Evolutionary conservation across 2,113 vertebrate genomes (phyloP).

Genomic region (Malurus melanocephalus): DNA sequence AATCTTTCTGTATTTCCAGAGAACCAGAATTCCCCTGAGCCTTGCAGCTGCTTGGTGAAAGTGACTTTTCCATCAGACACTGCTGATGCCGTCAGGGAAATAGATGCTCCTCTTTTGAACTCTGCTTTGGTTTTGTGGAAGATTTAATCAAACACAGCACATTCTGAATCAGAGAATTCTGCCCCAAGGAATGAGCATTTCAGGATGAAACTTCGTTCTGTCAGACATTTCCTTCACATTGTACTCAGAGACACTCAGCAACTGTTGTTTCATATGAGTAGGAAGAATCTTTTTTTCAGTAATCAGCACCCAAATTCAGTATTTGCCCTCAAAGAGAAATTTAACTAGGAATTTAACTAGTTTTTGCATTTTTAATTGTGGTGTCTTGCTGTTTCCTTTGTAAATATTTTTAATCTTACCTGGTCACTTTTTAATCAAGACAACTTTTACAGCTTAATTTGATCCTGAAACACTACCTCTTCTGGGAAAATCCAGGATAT

Average conservation of each 20-base stretch:
- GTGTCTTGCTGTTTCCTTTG: neutral
- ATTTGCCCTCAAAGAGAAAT: neutral
- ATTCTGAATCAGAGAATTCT: slow-evolving; percentile 21
- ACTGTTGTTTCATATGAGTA: neutral
- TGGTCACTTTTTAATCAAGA: neutral
- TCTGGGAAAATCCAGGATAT: neutral
- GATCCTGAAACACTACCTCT: neutral
- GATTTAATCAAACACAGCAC: slow-evolving; percentile 26
- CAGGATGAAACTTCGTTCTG: slow-evolving; percentile 2
- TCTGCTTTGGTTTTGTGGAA: slow-evolving; percentile 11
- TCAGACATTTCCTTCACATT: neutral
- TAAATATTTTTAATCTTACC: neutral
- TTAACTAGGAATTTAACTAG: neutral
- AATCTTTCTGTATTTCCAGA: slow-evolving; percentile 7
- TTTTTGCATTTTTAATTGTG: neutral
- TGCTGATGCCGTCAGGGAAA: neutral
- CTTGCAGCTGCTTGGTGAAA: slow-evolving; percentile 2
- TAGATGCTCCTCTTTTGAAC: slow-evolving; percentile 24
- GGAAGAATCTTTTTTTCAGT: neutral
- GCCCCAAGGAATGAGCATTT: neutral
- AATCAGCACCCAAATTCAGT: neutral
- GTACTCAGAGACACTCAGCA: neutral
- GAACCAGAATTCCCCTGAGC: neutral
- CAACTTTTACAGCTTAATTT: neutral
- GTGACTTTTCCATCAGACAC: slow-evolving; percentile 5